Evolutionary conservation across 2,797 vertebrate species (phyloP).

Genomic region (Sebastes itinus): DNA sequence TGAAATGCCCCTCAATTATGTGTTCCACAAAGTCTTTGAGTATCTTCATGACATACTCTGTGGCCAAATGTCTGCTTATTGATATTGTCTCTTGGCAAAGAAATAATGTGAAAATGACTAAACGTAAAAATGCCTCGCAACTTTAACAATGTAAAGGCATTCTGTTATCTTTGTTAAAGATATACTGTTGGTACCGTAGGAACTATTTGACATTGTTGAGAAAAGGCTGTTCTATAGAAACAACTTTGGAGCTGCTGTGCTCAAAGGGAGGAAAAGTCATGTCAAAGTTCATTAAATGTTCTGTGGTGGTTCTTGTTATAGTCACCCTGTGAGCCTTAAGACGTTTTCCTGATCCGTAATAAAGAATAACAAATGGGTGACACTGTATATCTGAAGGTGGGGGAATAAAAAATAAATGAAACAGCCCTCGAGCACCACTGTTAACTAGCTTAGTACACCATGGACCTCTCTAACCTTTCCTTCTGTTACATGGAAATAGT

Average conservation of each 20-base stretch:
- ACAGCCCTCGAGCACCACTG: conserved; percentile 71
- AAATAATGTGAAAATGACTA: conserved; percentile 57
- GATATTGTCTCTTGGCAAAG: conserved; percentile 58
- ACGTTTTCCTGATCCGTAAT: conserved; percentile 36
- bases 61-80: conserved; percentile 65
- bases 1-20: conserved; percentile 40
- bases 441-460: conserved; percentile 68
- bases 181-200: conserved; percentile 55
- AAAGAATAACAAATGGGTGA: conserved; percentile 49
- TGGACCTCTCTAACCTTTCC: conserved; percentile 70
- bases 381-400: conserved; percentile 48
- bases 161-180: conserved; percentile 53
- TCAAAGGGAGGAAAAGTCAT: conserved; percentile 22
- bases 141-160: conserved; percentile 52
- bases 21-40: conserved; percentile 56
- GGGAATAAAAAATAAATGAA: conserved; percentile 10
- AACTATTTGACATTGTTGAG: conserved; percentile 49
- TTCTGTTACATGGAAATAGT: conserved; percentile 64
- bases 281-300: conserved; percentile 60
- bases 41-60: conserved; percentile 57
- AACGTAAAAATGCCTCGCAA: conserved; percentile 46
- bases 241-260: conserved; percentile 21
- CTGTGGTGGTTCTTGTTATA: conserved; percentile 69
- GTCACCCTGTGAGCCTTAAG: conserved; percentile 76
- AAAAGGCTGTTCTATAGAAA: conserved; percentile 29